phyloP scores from a whole-genome alignment of 2,888 invertebrate genomes.

The Dasysyrphus tricinctus region DNA sequence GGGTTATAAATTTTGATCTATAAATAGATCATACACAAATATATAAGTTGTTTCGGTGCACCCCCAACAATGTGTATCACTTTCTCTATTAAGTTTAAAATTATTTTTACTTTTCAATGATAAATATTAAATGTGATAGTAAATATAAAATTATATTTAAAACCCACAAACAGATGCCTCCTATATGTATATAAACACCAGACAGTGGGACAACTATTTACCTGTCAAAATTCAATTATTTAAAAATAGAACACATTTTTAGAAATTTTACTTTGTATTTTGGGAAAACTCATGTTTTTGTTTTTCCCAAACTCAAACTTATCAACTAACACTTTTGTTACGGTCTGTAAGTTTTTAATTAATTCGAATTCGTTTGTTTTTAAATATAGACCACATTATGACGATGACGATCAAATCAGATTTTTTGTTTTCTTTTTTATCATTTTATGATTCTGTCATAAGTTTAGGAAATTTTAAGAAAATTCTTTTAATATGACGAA shows the following conservation, averaged over 20 bases:
- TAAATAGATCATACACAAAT: neutral
- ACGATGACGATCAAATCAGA: neutral
- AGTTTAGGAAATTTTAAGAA: slow-evolving; percentile 19
- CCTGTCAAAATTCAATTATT: neutral
- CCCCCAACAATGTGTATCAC: neutral
- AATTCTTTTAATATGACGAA: slow-evolving; percentile 21
- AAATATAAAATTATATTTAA: neutral
- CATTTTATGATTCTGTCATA: slow-evolving; percentile 19
- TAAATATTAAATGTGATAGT: neutral
- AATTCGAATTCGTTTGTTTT: slow-evolving; percentile 2
- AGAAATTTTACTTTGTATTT: neutral
- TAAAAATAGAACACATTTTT: neutral
- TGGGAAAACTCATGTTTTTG: neutral
- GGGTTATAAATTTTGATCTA: neutral
- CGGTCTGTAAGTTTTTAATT: slow-evolving; percentile 19
- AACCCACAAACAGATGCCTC: neutral
- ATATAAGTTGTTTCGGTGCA: too few relatives aligned
- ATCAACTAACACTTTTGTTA: slow-evolving; percentile 28
- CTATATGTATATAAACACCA: neutral
- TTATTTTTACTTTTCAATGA: neutral
- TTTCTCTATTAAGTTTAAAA: neutral
- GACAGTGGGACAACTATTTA: neutral
- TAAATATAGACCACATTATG: slow-evolving; percentile 24
- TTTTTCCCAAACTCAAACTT: slow-evolving; percentile 2
- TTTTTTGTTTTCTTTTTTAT: neutral